Base-by-base conservation (phyloP, 2,888 invertebrate genomes). In the Hemithea aestivaria region DNA sequence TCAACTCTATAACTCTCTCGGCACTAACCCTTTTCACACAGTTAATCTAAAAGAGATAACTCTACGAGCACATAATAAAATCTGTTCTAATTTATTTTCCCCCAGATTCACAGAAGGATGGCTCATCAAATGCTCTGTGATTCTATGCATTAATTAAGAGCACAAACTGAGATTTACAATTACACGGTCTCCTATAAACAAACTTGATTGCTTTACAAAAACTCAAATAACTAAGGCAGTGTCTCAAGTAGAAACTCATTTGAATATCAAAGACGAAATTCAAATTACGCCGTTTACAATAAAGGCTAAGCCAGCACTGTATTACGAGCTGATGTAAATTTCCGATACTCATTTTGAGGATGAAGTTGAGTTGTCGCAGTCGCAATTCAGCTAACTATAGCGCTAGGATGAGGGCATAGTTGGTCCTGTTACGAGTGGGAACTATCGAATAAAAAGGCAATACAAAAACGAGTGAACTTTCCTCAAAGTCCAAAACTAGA, bases 181-280 rank as follows among this genome's bases (percentile, higher is more conserved):
- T 82, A 85, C 83, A 84, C 72, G 63, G 70, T 62, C 70, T 75
- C 65, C 73, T 80, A 78, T 87, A 85, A 85, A 85, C 85, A 85
- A 85, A 83, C 82, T 85, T 82, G 85, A 87, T 85, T 84, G 84
- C 84, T 84, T 85, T 85, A 87, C 84, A 87, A 87, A 87, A 87
- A 85, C 82, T 84, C 83, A 78, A 85, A 84, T 87, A 85, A 83
- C 84, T 85, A 82, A 84, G 84, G 81, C 84, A 83, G 73, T 85
- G 87, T 87, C 85, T 85, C 83, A 85, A 87, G 85, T 83, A 80
- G 78, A 73, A 79, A 69, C 73, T 84, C 82, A 87, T 87, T 87
- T 85, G 75, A 85, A 87, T 87, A 84, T 85, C 87, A 87, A 87
- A 87, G 87, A 78, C 85, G 70, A 83, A 85, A 85, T 87, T 85